Evolutionary conservation across 2,888 invertebrate genomes (phyloP).

Genomic region (Arge pagana): DNA sequence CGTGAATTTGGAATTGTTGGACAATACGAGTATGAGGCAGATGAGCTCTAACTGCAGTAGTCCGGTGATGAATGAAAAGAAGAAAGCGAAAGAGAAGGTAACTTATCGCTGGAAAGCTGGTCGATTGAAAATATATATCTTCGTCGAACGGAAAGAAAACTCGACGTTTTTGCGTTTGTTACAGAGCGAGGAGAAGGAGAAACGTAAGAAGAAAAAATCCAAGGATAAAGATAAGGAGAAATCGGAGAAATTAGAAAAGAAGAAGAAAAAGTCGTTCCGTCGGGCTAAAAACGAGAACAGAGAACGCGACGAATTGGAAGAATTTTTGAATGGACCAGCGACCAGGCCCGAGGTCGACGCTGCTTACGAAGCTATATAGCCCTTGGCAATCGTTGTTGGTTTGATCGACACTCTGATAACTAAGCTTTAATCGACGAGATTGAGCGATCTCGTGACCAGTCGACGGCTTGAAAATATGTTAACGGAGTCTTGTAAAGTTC

Average conservation of each 20-base stretch:
- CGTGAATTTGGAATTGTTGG: constrained; percentile 61
- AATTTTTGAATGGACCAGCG: constrained; percentile 65
- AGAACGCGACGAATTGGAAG: constrained; percentile 64
- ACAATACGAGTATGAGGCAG: constrained; percentile 49
- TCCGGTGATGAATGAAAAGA: constrained; percentile 54
- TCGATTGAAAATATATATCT: no score
- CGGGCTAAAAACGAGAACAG: constrained; percentile 58
- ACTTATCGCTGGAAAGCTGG: no score
- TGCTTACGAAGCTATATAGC: constrained; percentile 67
- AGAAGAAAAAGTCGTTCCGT: constrained; percentile 54
- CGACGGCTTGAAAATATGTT: no score
- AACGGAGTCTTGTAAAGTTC: no score
- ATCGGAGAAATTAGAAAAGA: constrained; percentile 54
- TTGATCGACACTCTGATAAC: no score
- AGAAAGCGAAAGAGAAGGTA: constrained; percentile 54
- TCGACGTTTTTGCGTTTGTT: constrained; percentile 25
- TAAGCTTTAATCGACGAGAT: no score
- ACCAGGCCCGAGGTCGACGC: constrained; percentile 62
- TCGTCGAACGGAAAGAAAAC: neutral
- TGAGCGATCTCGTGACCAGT: no score
- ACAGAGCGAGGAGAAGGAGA: constrained; percentile 61
- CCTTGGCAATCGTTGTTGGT: constrained; percentile 29
- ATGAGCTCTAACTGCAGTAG: constrained; percentile 52
- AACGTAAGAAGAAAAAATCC: constrained; percentile 56
- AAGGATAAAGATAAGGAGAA: constrained; percentile 60